Conservation (phyloP, 2,113 vertebrate genomes). For the Zosterops hypoxanthus region DNA sequence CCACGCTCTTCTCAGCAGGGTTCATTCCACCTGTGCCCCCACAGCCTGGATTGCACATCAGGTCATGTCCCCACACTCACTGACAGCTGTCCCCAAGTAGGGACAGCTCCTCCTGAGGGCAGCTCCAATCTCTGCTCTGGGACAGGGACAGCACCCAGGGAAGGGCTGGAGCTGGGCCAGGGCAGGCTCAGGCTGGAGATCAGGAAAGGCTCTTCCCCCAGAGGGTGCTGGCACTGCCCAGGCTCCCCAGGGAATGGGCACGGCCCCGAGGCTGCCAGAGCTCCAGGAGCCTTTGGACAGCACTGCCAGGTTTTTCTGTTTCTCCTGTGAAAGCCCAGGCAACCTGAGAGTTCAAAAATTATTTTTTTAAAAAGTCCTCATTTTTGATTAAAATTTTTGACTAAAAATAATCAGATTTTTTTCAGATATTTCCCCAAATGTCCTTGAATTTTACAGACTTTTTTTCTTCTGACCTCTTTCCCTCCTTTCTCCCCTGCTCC, state of each 20-base stretch:
- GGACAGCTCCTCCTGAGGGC: not conserved
- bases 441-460: not conserved
- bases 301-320: not conserved
- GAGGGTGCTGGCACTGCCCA: not conserved
- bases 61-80: not conserved
- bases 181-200: not conserved
- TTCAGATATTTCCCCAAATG: not conserved
- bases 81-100: not conserved
- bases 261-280: not conserved
- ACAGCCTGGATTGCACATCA: not conserved
- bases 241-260: not conserved
- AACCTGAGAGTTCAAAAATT: not conserved
- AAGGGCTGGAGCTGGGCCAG: not conserved
- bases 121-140: not conserved
- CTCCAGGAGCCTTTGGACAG: not conserved
- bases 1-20: not conserved
- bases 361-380: too few species aligned
- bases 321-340: not conserved
- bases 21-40: not conserved
- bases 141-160: not conserved
- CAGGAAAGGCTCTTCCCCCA: not conserved
- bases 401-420: not conserved
- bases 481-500: not conserved
- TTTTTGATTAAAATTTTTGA: not conserved
- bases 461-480: not conserved